These are phyloP conservation scores for Rotaria sp. DNA, from an alignment of 2,888 invertebrate species.

Conservation along the genomic window DNA sequence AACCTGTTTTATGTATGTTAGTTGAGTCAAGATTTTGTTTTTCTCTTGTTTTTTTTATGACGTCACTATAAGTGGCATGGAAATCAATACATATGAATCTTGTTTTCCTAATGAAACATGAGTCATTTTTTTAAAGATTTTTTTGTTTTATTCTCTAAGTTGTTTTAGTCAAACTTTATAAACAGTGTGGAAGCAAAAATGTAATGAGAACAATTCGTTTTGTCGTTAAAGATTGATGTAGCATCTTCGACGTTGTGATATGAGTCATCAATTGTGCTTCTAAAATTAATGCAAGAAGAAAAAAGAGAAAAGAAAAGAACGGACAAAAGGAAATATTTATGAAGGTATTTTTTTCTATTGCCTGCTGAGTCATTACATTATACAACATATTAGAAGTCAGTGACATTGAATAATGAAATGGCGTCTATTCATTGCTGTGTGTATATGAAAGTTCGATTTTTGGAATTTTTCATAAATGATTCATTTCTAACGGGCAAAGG, in stretches of 20 bases:
- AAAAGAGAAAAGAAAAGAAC: background rate
- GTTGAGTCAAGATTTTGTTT: background rate
- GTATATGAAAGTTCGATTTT: no score
- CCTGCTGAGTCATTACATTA: background rate
- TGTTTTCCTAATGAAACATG: no score
- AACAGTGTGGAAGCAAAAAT: background rate
- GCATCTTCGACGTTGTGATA: background rate
- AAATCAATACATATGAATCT: background rate
- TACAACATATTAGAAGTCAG: background rate
- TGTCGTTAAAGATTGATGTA: background rate
- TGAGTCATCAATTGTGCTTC: background rate
- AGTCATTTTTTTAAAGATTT: no score
- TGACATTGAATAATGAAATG: background rate
- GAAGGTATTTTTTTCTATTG: background rate
- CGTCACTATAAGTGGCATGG: background rate
- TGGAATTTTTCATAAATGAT: background rate
- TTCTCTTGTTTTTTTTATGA: background rate
- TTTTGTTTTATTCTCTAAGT: no score
- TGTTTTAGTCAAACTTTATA: background rate
- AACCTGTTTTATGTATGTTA: background rate
- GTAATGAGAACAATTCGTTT: background rate
- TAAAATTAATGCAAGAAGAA: background rate
- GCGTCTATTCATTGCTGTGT: no score
- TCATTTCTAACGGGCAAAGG: background rate
- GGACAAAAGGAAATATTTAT: background rate